These are phyloP conservation scores for Globia sparganii DNA, from an alignment of 2,888 invertebrate species.

Conservation along the genomic window DNA sequence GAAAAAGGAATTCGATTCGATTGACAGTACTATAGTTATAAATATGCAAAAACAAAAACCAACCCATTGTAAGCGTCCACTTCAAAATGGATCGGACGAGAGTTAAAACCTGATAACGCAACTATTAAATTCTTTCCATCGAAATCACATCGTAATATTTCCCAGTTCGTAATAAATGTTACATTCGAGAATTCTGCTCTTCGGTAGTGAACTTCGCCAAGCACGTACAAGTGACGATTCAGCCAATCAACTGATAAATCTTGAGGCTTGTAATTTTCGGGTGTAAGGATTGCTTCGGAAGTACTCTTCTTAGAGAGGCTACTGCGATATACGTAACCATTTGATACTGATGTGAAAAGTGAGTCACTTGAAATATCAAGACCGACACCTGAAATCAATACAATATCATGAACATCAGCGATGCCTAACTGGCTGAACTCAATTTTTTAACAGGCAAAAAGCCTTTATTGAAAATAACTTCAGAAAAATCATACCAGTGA, in stretches of 20 bases:
- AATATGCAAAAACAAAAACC: conserved; percentile 64
- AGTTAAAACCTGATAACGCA: conserved; percentile 92
- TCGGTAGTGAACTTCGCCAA: conserved; percentile 92
- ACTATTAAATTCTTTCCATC: conserved; percentile 93
- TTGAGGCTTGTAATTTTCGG: conserved; percentile 92
- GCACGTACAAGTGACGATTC: conserved; percentile 95
- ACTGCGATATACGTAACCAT: conserved; percentile 91
- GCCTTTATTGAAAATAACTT: not conserved
- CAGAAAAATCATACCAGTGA: conserved; percentile 79
- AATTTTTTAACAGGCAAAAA: not conserved
- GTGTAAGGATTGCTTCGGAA: conserved; percentile 89
- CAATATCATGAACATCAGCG: conserved; percentile 17
- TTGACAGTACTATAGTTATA: not conserved
- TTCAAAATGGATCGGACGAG: conserved; percentile 94
- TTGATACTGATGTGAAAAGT: conserved; percentile 94
- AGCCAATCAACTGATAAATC: conserved; percentile 97
- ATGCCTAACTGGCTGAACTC: not conserved
- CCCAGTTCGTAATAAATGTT: conserved; percentile 89
- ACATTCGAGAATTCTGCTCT: conserved; percentile 77
- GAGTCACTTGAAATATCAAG: conserved; percentile 93
- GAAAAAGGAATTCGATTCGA: not conserved
- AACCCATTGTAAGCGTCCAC: conserved; percentile 98
- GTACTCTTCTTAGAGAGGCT: conserved; percentile 85
- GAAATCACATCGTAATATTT: conserved; percentile 94
- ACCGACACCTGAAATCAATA: conserved; percentile 92